These are phyloP conservation scores for Egretta garzetta DNA, from an alignment of 2,113 vertebrate species.

Conservation along the genomic window DNA sequence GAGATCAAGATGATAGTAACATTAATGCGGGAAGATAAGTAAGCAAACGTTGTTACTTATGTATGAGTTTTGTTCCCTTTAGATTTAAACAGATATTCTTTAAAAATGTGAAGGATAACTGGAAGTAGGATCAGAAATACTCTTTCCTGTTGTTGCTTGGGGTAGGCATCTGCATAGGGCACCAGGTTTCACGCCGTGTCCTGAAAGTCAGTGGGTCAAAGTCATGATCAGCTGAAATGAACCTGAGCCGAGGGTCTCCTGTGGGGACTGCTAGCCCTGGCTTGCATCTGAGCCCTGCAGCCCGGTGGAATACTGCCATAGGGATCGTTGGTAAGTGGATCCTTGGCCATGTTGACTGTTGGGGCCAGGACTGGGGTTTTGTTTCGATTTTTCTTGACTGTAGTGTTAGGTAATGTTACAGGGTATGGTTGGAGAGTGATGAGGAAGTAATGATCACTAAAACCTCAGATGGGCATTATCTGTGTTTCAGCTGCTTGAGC, in stretches of 20 bases:
- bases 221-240: neutral
- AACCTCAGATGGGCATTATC: neutral
- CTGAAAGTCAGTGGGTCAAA: neutral
- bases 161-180: neutral
- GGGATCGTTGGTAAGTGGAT: neutral
- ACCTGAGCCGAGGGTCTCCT: neutral
- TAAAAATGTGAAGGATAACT: neutral
- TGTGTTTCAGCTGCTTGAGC: neutral
- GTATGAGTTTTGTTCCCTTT: neutral
- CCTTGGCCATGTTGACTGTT: neutral
- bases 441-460: neutral
- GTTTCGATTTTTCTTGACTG: neutral
- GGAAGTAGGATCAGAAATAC: neutral
- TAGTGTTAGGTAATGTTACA: neutral
- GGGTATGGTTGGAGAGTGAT: neutral
- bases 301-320: neutral
- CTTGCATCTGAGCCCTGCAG: neutral
- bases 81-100: neutral
- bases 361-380: neutral
- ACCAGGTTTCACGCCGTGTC: rapidly evolving
- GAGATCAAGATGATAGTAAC: neutral
- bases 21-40: neutral
- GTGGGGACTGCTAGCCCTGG: neutral
- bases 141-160: neutral
- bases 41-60: neutral